Percentiles rank a stretch among this genome's conserved stretches.
These are phyloP conservation scores for Stomorhina lunata DNA, from an alignment of 2,888 invertebrate species.

Conservation along the genomic window DNA sequence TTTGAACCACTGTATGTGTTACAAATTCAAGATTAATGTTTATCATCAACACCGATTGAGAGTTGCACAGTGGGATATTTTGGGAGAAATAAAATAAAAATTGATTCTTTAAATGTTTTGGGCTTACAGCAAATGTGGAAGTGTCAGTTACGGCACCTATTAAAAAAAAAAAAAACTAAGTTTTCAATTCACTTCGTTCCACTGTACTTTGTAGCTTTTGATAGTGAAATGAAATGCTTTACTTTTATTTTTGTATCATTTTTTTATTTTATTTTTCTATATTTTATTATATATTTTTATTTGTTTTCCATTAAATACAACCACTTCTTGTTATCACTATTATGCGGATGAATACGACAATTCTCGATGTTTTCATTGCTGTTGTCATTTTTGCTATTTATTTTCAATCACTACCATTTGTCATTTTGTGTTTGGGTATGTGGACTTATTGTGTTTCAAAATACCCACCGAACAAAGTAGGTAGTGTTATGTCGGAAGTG, in stretches of 20 bases:
- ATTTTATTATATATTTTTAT: constrained; percentile 39
- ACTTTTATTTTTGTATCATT: neutral
- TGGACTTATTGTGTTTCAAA: neutral
- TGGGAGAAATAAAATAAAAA: too few relatives aligned
- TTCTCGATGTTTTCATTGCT: neutral
- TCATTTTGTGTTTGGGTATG: neutral
- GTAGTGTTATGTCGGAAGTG: too few relatives aligned
- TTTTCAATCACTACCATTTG: constrained; percentile 21
- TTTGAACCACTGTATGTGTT: too few relatives aligned
- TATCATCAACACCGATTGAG: too few relatives aligned
- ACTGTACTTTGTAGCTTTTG: neutral
- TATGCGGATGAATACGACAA: neutral
- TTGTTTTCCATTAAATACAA: constrained; percentile 38
- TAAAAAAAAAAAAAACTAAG: too few relatives aligned
- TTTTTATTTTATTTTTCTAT: neutral
- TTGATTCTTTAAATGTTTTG: too few relatives aligned
- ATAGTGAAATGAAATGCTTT: neutral
- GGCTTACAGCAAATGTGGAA: too few relatives aligned
- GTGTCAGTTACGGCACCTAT: too few relatives aligned
- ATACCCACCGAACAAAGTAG: too few relatives aligned
- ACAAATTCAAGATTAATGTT: too few relatives aligned
- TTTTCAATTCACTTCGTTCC: too few relatives aligned
- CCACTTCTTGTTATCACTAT: constrained; percentile 31
- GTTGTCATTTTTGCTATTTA: constrained; percentile 24
- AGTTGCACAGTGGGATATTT: too few relatives aligned